These are phyloP conservation scores for Montipora capricornis DNA, from an alignment of 64 coral and sea anemone species.

Conservation along the genomic window DNA sequence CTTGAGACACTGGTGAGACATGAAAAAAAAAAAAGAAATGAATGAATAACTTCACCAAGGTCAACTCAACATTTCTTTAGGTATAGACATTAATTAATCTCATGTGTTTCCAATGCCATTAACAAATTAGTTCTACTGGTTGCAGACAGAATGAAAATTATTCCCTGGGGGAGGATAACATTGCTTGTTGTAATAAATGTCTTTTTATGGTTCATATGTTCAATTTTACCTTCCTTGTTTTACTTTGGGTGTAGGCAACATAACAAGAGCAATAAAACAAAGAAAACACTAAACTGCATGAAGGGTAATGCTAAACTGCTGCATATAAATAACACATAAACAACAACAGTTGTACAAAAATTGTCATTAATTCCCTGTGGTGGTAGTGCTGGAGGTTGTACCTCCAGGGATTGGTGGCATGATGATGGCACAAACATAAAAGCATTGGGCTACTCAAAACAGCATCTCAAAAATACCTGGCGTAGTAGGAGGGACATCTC, in stretches of 20 bases:
- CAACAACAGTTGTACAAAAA: not conserved
- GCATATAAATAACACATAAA: not conserved
- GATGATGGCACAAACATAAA: too few relatives aligned
- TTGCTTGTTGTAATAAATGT: not conserved
- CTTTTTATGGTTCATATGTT: not conserved
- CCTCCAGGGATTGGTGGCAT: too few relatives aligned
- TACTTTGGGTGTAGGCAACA: not conserved
- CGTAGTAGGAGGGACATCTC: too few relatives aligned
- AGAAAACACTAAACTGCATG: not conserved
- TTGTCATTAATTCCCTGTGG: not conserved
- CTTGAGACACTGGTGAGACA: constrained; percentile 1
- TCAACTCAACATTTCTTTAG: too few relatives aligned
- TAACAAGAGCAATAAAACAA: not conserved
- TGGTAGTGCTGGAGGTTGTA: too few relatives aligned
- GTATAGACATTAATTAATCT: too few relatives aligned
- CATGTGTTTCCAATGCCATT: not conserved
- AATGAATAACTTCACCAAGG: too few relatives aligned
- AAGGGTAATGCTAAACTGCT: not conserved
- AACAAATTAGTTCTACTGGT: not conserved
- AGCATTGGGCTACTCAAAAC: too few relatives aligned
- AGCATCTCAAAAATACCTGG: too few relatives aligned
- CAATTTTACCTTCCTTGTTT: not conserved
- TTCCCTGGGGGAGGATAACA: not conserved
- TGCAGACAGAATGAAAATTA: not conserved
- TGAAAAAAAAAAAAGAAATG: too few relatives aligned